Base-by-base conservation (phyloP, 2,888 invertebrate species). In the Spilosoma lubricipeda region DNA sequence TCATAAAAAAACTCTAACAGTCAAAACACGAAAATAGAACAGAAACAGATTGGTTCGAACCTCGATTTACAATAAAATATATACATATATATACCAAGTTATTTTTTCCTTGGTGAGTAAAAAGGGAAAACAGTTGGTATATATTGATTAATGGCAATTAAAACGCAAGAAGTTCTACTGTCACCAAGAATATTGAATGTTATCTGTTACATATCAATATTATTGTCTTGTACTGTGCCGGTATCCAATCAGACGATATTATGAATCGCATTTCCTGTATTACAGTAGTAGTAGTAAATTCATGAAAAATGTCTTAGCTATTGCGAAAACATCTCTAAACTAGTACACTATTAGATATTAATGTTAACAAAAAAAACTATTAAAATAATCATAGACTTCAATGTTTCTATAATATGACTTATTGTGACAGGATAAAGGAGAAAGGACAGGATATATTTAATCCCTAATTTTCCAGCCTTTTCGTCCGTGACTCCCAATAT, bases 251-350 rank as follows among this genome's bases (percentile, higher is more conserved):
- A 45, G 30, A 4, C 30, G 67, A 11, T 67, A 48, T 67, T 67
- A 13, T 67, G 67, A 48, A 48, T 23, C 23, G 20, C 4, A 45
- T 67, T 67, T 67, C 67, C 67, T 67, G 67, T 20, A 15, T 39
- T n/a, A 39, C 11, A 67, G 30, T 67, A 48, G 45, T 67, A 67
- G 30, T 67, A 48, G 45, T 67, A 30, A 67, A 1, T 67, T 67
- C 30, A 20, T 67, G 27, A 67, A 45, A 67, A 45, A 30, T 45
- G 27, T 18, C 27, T 27, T 30, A 30, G 1, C 27, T 30, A 27
- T 27, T 59, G 13, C 23, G 23, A 52, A 52, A 52, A 65, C 65
- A 65, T 65, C 11, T 65, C 33, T 20, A 39, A 65, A 39, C 39
- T 65, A 39, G 3, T 23, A 65, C n/a, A 23, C 27, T 4, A 52